Conservation (phyloP, 2,888 invertebrate genomes). For the Sphaeridia pumilis region DNA sequence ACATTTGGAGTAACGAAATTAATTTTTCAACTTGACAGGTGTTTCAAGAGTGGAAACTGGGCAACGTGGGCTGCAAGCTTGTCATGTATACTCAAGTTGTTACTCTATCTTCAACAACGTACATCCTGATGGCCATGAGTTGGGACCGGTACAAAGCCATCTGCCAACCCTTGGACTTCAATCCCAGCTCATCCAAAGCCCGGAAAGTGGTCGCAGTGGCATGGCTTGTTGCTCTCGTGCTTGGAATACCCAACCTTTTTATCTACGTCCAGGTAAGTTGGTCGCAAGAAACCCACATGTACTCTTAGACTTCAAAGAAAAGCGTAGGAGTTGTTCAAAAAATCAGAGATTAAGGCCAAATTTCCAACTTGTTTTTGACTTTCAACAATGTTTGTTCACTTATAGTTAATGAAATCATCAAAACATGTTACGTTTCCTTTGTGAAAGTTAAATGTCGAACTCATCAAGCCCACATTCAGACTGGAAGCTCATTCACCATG, state of each 20-base stretch:
- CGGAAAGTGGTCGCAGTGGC: constrained; percentile 39
- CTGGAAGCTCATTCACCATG: too few species aligned
- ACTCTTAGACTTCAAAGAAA: too few species aligned
- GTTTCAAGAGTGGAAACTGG: constrained; percentile 42
- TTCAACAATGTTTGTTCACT: too few species aligned
- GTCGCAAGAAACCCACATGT: too few species aligned
- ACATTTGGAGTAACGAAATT: too few species aligned
- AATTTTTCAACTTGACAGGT: too few species aligned
- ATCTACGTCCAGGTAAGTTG: constrained; percentile 39
- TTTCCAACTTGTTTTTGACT: too few species aligned
- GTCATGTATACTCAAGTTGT: constrained; percentile 41
- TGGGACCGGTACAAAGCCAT: constrained; percentile 42
- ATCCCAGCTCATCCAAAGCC: constrained; percentile 37
- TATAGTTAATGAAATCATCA: too few species aligned
- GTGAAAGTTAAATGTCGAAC: too few species aligned
- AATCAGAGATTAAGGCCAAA: neutral
- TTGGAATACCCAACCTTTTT: constrained; percentile 41
- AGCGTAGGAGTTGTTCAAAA: neutral
- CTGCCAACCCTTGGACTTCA: constrained; percentile 40
- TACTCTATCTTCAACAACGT: constrained; percentile 41
- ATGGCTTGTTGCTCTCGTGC: constrained; percentile 40
- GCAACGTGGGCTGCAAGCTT: constrained; percentile 40
- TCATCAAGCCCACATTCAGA: too few species aligned
- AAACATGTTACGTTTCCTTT: too few species aligned
- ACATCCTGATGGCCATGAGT: constrained; percentile 42